Evolutionary conservation across 2,888 invertebrate genomes (phyloP).

Genomic region (Hyles lineata): DNA sequence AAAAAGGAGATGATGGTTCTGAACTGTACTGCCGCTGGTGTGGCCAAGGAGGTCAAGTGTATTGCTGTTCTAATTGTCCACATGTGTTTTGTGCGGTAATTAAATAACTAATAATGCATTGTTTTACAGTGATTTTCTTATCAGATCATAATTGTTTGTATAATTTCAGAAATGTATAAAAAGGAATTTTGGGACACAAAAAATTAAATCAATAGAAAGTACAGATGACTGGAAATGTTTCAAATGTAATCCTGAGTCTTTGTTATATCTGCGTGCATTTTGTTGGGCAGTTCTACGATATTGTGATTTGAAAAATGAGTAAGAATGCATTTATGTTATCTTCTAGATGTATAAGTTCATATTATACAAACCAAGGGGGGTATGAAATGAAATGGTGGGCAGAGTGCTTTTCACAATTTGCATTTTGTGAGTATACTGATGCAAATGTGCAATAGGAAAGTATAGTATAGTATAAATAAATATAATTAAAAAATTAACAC

Average conservation of each 20-base stretch:
- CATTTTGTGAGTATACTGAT: no score
- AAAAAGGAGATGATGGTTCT: constrained; percentile 93
- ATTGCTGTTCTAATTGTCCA: constrained; percentile 91
- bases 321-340: constrained; percentile 40
- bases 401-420: no score
- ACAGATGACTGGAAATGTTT: constrained; percentile 93
- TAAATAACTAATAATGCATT: neutral
- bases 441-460: no score
- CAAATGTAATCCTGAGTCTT: constrained; percentile 87
- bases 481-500: no score
- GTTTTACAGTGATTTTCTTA: no score
- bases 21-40: constrained; percentile 94
- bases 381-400: no score
- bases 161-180: constrained; percentile 89
- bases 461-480: no score
- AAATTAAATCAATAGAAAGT: constrained; percentile 89
- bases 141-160: neutral
- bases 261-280: constrained; percentile 87
- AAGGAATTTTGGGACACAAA: constrained; percentile 87
- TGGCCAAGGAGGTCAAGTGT: constrained; percentile 91
- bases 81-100: constrained; percentile 89
- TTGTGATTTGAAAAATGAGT: constrained; percentile 86
- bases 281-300: constrained; percentile 90
- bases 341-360: constrained; percentile 23
- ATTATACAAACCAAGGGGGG: constrained; percentile 19